Conservation (phyloP, 2,888 invertebrate genomes). For the Heliconius hortense region DNA sequence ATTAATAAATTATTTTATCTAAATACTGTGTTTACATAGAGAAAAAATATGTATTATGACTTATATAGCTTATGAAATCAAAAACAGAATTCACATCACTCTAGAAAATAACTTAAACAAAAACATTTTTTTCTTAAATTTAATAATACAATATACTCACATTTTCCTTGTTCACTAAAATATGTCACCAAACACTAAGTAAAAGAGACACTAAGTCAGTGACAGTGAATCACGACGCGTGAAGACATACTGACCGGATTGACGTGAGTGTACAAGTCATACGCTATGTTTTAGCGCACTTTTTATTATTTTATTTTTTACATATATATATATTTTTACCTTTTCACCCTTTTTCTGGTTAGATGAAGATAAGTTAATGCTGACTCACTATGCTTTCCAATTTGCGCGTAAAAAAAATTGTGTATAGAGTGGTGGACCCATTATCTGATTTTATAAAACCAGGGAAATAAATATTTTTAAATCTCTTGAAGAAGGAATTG, state of each 20-base stretch:
- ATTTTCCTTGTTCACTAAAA: not conserved
- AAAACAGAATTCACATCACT: not conserved
- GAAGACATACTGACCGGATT: slow-evolving; percentile 40
- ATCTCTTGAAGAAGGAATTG: no score
- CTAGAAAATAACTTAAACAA: not conserved
- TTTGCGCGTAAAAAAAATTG: no score
- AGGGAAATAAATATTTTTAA: no score
- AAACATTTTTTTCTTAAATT: not conserved
- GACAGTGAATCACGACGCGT: slow-evolving; percentile 34
- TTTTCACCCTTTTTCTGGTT: no score
- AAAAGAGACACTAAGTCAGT: slow-evolving; percentile 26
- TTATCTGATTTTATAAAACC: no score
- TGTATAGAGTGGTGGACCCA: no score
- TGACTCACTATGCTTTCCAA: no score
- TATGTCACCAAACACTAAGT: slow-evolving; percentile 5
- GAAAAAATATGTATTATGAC: not conserved
- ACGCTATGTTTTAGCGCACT: slow-evolving; percentile 8
- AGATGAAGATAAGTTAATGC: no score
- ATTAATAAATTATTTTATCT: no score
- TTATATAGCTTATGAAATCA: not conserved
- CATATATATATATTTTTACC: no score
- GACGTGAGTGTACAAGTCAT: slow-evolving; percentile 28
- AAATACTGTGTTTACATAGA: no score
- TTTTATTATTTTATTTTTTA: not conserved
- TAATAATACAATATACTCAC: not conserved